phyloP scores from a whole-genome alignment of 2,888 invertebrate genomes.

The Leuctra nigra region DNA sequence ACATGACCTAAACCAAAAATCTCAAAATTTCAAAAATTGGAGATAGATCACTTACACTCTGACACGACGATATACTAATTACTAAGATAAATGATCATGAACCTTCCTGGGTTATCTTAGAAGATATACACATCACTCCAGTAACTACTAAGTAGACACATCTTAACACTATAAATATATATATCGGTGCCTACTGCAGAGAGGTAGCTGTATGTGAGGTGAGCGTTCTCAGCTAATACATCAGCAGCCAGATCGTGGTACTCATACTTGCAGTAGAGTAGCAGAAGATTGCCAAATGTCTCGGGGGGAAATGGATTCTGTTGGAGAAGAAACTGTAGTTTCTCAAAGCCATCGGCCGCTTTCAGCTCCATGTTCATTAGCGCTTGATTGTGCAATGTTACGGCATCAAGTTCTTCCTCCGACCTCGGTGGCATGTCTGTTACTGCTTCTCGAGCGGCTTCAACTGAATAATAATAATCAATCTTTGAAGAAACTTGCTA shows the following conservation, averaged over 20 bases:
- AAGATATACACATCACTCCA: no score
- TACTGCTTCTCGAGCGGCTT: conserved; percentile 78
- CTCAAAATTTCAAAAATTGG: no score
- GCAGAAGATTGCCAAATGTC: conserved; percentile 91
- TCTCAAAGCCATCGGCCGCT: conserved; percentile 91
- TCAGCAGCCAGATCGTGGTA: conserved; percentile 97
- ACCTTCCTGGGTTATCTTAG: no score
- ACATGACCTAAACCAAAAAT: no score
- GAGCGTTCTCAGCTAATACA: conserved; percentile 93
- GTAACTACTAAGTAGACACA: no score
- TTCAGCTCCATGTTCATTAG: conserved; percentile 82
- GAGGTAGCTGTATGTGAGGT: conserved; percentile 91
- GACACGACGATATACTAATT: no score
- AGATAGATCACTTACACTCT: no score
- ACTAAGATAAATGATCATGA: no score
- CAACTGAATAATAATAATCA: conserved; percentile 54
- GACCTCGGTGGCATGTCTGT: conserved; percentile 88
- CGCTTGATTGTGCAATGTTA: conserved; percentile 96
- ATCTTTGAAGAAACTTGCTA: no score
- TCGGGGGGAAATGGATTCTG: conserved; percentile 97
- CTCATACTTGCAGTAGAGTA: conserved; percentile 95
- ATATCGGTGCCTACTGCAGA: conserved; percentile 60
- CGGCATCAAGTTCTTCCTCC: conserved; percentile 95
- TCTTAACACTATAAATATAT: no score
- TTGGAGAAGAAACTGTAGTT: conserved; percentile 86